These are phyloP conservation scores for Latheticus oryzae DNA, from an alignment of 2,888 invertebrate species.

Conservation along the genomic window DNA sequence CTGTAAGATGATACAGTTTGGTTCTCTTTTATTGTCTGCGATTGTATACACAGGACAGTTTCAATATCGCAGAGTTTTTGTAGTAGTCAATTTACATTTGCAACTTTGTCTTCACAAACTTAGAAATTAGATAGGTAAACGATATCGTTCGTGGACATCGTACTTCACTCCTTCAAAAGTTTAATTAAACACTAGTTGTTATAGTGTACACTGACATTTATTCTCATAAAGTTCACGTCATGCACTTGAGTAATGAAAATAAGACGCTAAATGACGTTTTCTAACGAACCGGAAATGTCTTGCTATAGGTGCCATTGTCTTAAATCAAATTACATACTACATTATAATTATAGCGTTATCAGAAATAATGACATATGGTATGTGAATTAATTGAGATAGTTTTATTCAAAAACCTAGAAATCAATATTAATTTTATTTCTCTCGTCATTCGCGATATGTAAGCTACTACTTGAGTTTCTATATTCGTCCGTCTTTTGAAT, in stretches of 20 bases:
- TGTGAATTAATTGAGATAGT: too few species aligned
- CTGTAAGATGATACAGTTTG: conserved; percentile 25
- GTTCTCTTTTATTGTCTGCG: conserved; percentile 26
- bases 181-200: conserved; percentile 20
- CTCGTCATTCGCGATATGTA: too few species aligned
- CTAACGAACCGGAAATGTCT: conserved; percentile 31
- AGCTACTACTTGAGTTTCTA: too few species aligned
- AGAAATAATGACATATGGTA: too few species aligned
- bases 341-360: too few species aligned
- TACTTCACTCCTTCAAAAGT: conserved; percentile 7
- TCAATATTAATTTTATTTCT: too few species aligned
- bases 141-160: background rate
- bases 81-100: conserved; percentile 18
- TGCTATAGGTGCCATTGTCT: conserved; percentile 6
- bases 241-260: conserved; percentile 24
- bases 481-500: too few species aligned
- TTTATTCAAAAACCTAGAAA: too few species aligned
- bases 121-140: too few species aligned
- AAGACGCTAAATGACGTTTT: conserved; percentile 20
- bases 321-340: conserved; percentile 18
- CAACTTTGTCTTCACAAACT: background rate
- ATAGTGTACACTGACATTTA: conserved; percentile 29
- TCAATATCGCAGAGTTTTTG: conserved; percentile 10
- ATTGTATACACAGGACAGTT: conserved; percentile 18
- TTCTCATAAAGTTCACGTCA: conserved; percentile 28